Conservation (phyloP, 1,140 invertebrate genomes). For the Drosophila littoralis region DNA sequence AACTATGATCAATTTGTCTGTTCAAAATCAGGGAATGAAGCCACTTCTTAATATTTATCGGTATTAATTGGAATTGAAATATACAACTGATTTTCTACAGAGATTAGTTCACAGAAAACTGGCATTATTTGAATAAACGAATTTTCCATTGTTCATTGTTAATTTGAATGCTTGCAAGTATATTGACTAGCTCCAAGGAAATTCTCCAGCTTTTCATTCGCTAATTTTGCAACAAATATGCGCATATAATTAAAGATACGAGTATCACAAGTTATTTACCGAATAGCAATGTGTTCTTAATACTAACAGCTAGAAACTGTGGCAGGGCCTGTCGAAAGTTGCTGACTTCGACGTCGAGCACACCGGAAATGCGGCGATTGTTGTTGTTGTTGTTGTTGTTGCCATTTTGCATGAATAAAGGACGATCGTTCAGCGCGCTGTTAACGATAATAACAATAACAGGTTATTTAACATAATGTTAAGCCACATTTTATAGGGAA, state of each 20-base stretch:
- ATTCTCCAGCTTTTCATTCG: conserved; percentile 35
- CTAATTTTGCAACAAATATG: conserved; percentile 19
- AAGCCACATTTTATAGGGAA: not conserved
- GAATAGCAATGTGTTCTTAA: conserved; percentile 88
- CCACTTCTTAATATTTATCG: no score
- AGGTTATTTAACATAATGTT: conserved; percentile 1
- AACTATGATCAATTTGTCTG: not conserved
- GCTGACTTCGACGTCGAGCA: conserved; percentile 72
- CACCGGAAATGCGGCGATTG: conserved; percentile 57
- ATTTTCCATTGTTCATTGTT: conserved; percentile 12
- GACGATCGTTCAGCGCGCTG: conserved; percentile 75
- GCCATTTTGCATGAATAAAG: conserved; percentile 80
- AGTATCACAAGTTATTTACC: conserved; percentile 79
- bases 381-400: conserved; percentile 34
- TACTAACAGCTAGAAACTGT: conserved; percentile 87
- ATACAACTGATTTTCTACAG: not conserved
- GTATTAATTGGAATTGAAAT: no score
- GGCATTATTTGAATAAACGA: not conserved
- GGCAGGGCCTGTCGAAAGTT: conserved; percentile 86
- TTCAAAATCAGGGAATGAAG: conserved; percentile 21
- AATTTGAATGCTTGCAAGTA: not conserved
- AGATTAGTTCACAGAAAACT: not conserved
- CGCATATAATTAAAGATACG: conserved; percentile 12
- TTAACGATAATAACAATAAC: conserved; percentile 31
- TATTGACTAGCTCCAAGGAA: not conserved